phyloP scores from a whole-genome alignment of 2,888 invertebrate species.

The Nemapogon koenigi region DNA sequence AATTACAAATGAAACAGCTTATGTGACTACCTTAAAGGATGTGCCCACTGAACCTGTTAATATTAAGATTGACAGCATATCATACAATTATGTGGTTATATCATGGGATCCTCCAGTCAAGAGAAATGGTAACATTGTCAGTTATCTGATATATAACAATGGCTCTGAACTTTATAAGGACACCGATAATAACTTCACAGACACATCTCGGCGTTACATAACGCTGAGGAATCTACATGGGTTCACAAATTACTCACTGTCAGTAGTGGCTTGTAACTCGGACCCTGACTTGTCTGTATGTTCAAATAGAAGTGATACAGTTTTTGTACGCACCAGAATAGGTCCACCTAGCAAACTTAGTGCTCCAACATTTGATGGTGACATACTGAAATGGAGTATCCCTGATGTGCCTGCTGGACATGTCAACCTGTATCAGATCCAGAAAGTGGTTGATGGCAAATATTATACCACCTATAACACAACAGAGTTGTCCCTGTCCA shows the following conservation, averaged over 20 bases:
- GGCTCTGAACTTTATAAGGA: slow-evolving; percentile 29
- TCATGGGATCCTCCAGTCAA: slow-evolving; percentile 73
- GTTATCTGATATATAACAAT: slow-evolving; percentile 66
- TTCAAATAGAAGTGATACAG: slow-evolving; percentile 57
- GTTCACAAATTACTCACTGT: slow-evolving; percentile 72
- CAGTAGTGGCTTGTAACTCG: slow-evolving; percentile 72
- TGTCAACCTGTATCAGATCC: slow-evolving; percentile 65
- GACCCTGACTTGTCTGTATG: slow-evolving; percentile 62
- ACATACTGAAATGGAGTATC: slow-evolving; percentile 50
- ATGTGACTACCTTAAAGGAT: slow-evolving; percentile 74
- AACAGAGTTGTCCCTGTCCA: slow-evolving; percentile 25
- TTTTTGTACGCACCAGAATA: slow-evolving; percentile 65
- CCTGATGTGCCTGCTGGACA: slow-evolving; percentile 60
- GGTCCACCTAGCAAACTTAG: slow-evolving; percentile 60
- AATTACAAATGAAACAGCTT: slow-evolving; percentile 59
- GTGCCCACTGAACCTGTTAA: slow-evolving; percentile 67
- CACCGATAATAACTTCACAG: slow-evolving; percentile 26
- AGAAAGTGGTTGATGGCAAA: slow-evolving; percentile 35
- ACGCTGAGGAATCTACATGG: slow-evolving; percentile 51
- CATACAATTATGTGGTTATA: slow-evolving; percentile 68
- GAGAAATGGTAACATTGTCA: slow-evolving; percentile 76
- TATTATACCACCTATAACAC: slow-evolving; percentile 31
- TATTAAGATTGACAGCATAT: slow-evolving; percentile 63
- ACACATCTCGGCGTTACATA: slow-evolving; percentile 24
- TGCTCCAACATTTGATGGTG: slow-evolving; percentile 29